Conservation (phyloP, 2,888 invertebrate species). For the Thymelicus acteon region DNA sequence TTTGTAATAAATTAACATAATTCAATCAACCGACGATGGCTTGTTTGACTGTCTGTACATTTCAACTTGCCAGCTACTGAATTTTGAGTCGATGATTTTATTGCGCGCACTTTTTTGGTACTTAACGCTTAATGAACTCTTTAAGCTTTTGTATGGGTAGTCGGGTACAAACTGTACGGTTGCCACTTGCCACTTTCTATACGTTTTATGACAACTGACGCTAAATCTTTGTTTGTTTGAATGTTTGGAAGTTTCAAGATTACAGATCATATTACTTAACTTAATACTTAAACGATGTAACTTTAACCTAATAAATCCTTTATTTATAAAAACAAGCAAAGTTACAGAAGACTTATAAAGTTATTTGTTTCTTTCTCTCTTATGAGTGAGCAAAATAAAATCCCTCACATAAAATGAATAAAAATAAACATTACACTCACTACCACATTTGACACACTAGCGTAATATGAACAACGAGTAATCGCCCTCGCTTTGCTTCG, state of each 20-base stretch:
- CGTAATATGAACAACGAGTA: no score
- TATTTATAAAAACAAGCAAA: no score
- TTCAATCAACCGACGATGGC: constrained; percentile 37
- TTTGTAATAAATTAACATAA: constrained; percentile 39
- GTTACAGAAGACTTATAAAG: no score
- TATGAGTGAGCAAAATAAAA: no score
- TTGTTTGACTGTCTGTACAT: constrained; percentile 36
- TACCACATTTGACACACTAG: no score
- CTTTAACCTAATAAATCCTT: no score
- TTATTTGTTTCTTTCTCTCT: no score
- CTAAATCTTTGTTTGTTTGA: neutral
- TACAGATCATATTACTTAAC: neutral
- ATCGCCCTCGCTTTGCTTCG: no score
- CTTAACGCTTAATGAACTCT: constrained; percentile 29
- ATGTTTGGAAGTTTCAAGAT: neutral
- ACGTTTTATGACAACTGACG: neutral
- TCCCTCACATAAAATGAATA: no score
- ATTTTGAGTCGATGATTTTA: constrained; percentile 36
- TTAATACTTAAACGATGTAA: no score
- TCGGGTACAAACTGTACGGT: neutral
- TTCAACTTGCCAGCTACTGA: constrained; percentile 35
- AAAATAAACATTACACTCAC: no score
- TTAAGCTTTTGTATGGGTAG: constrained; percentile 9
- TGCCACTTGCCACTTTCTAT: neutral
- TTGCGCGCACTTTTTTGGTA: constrained; percentile 31